Evolutionary conservation across 1,140 invertebrate genomes (phyloP).

Genomic region (Brachionus manjavacas): DNA sequence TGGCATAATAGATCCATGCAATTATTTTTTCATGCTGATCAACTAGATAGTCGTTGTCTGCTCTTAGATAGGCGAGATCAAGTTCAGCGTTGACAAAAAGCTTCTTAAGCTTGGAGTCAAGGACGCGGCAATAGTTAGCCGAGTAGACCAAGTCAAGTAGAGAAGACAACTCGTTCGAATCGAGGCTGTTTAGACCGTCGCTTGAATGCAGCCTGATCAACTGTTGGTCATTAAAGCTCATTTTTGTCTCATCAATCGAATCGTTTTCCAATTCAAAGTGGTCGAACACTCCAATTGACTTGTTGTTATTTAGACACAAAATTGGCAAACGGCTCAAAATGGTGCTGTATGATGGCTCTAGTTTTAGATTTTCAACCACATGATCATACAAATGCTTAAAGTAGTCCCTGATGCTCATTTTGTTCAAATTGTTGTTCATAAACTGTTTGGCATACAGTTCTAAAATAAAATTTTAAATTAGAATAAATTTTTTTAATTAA

Average conservation of each 20-base stretch:
- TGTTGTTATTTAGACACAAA: conserved; percentile 29
- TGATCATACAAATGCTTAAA: conserved; percentile 39
- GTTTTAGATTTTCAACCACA: conserved; percentile 18
- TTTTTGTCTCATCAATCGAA: not conserved
- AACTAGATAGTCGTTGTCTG: not conserved
- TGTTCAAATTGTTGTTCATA: conserved; percentile 37
- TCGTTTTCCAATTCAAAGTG: conserved; percentile 29
- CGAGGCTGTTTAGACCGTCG: not conserved
- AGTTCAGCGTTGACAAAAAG: not conserved
- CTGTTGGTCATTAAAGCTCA: not conserved
- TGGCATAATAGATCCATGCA: conserved; percentile 16
- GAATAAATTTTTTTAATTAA: not conserved
- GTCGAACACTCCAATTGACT: conserved; percentile 36
- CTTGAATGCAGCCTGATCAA: not conserved
- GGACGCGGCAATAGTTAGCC: not conserved
- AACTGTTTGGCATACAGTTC: conserved; percentile 26
- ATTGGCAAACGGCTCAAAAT: conserved; percentile 20
- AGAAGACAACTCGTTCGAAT: not conserved
- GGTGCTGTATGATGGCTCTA: conserved; percentile 26
- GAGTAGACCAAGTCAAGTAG: not conserved
- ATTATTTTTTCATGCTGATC: not conserved
- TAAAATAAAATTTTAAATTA: not conserved
- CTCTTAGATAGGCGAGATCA: not conserved
- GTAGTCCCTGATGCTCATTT: conserved; percentile 39
- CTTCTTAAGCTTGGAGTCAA: not conserved